Conservation (phyloP, 2,113 vertebrate species). For the Rhinogobius similis region DNA sequence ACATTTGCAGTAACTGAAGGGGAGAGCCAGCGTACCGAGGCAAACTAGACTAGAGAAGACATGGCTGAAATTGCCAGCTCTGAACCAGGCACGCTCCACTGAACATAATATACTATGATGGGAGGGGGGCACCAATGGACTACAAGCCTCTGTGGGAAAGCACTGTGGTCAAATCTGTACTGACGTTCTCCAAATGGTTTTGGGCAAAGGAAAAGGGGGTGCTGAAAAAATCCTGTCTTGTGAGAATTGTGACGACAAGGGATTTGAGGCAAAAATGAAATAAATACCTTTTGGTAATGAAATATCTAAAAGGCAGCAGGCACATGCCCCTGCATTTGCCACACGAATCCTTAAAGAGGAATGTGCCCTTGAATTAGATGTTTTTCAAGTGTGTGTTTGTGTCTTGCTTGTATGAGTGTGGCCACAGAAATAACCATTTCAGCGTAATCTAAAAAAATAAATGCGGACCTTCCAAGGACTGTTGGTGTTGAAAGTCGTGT, state of each 20-base stretch:
- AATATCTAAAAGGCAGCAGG: constrained; percentile 76
- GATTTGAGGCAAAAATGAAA: constrained; percentile 71
- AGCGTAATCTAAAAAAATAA: constrained; percentile 65
- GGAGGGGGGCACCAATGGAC: constrained; percentile 52
- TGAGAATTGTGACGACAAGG: constrained; percentile 61
- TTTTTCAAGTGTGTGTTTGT: constrained; percentile 39
- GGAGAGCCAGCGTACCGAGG: constrained; percentile 52
- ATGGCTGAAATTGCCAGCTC: constrained; percentile 63
- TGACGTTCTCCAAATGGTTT: constrained; percentile 51
- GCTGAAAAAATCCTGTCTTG: constrained; percentile 25
- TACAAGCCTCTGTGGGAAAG: constrained; percentile 55
- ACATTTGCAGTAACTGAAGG: constrained; percentile 46
- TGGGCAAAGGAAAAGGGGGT: constrained; percentile 22
- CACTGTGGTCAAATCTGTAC: constrained; percentile 57
- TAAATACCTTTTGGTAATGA: constrained; percentile 75
- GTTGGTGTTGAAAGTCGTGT: constrained; percentile 61
- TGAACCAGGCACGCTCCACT: constrained; percentile 66
- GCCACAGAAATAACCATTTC: constrained; percentile 59
- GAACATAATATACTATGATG: constrained; percentile 66
- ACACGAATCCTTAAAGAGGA: constrained; percentile 63
- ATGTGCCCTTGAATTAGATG: constrained; percentile 72
- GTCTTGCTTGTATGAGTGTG: constrained; percentile 26
- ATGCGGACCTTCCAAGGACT: constrained; percentile 67
- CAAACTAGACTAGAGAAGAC: constrained; percentile 64
- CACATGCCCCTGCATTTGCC: constrained; percentile 37